A percentile compares a stretch with the other conserved stretches of the same genome.
Evolutionary conservation across 2,113 vertebrate species (phyloP).

Genomic region (Apus apus): DNA sequence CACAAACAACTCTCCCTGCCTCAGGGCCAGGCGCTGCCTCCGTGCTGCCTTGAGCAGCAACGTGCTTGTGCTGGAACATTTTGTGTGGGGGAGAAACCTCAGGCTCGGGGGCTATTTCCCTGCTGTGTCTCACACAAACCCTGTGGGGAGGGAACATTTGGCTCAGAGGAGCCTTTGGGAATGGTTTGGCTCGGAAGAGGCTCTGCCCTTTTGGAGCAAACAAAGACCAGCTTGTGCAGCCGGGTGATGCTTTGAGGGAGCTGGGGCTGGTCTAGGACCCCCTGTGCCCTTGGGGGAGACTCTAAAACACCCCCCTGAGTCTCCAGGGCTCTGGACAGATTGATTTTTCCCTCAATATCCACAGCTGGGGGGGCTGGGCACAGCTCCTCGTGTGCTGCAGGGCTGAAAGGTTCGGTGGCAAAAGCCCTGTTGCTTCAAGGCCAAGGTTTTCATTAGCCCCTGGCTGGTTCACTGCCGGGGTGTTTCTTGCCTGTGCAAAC

Average conservation of each 20-base stretch:
- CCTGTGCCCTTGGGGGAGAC: accelerated
- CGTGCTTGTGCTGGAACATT: not conserved
- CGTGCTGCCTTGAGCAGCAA: not conserved
- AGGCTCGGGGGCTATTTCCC: not conserved
- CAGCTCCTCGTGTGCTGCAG: too few relatives aligned
- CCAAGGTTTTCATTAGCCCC: not conserved
- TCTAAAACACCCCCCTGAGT: not conserved
- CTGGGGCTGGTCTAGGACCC: not conserved
- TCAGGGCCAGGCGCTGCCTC: not conserved
- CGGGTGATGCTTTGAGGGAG: not conserved
- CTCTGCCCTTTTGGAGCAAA: conserved; percentile 4
- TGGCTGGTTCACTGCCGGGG: accelerated
- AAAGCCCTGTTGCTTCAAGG: accelerated
- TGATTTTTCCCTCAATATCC: not conserved
- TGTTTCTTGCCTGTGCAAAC: not conserved
- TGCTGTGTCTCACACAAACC: not conserved
- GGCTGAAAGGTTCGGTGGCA: not conserved
- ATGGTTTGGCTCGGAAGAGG: not conserved
- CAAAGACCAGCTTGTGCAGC: conserved; percentile 47
- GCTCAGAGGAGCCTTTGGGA: not conserved
- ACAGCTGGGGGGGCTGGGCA: too few relatives aligned
- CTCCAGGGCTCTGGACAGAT: accelerated
- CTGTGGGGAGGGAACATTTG: not conserved
- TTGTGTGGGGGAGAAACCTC: conserved; percentile 28
- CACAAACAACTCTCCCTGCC: not conserved